Base-by-base conservation (phyloP, 2,113 vertebrate genomes). In the Caloenas nicobarica region DNA sequence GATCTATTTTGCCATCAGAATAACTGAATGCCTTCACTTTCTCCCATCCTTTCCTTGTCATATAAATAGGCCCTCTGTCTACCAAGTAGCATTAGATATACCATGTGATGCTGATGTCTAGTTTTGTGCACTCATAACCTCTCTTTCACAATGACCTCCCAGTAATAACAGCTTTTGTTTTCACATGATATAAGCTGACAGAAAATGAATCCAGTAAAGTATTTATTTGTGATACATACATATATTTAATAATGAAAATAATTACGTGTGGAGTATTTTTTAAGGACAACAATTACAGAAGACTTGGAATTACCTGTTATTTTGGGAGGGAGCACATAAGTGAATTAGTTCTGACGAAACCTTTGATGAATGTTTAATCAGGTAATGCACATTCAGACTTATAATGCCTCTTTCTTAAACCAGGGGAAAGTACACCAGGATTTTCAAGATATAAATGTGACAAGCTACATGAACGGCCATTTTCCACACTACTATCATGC, bases 41-140 rank as follows among this genome's bases (percentile, higher is more conserved):
- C 31, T 72, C 69, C 79, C 54, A 71, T 89, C 87, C 78, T 57
- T 90, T 72, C 44, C 91, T n/a, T 60, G 51, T 38, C 81, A 93
- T 42, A 83, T 79, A 93, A 97, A 96, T 81, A 62, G 81, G 40
- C 38, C 84, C 92, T 95, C 91, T 96, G 94, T 93, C 83, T 81
- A 34, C 68, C 73, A 58, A 81, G 66, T 16, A 82, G 60, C 93
- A 74, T 74, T 88, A 93, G 70, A 88, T 73, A 68, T 14, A 74
- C 51, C 93, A 88, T 73, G 96, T 56, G 87, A 93, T 92, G 71
- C 62, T 86, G 81, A 76, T 83, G 88, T 60, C 74, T 83, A 36
- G 6, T 81, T 83, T 62, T 82, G 81, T 76, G 82, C 86, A 73
- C 44, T 71, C 91, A 48, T 38, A 95, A 82, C 74, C 81, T 78